A percentile compares a stretch with the other conserved stretches of the same genome.
Conservation (phyloP, 2,113 vertebrate species). For the Pionites leucogaster region DNA sequence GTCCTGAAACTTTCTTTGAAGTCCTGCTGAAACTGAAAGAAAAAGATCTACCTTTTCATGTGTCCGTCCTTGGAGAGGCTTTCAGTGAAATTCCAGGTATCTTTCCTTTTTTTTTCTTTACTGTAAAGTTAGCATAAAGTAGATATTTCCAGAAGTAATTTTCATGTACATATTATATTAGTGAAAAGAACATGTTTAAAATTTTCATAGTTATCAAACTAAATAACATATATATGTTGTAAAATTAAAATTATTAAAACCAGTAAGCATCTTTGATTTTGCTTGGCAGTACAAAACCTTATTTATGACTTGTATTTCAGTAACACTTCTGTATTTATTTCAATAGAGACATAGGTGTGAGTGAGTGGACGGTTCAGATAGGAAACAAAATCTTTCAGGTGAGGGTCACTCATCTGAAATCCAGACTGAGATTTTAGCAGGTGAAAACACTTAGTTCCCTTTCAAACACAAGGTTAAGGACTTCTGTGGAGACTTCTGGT, state of each 20-base stretch:
- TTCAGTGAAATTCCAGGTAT: slow-evolving; percentile 92
- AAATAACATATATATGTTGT: not conserved
- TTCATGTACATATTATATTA: not conserved
- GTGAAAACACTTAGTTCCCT: slow-evolving; percentile 64
- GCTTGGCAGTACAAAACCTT: slow-evolving; percentile 24
- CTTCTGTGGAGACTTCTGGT: slow-evolving; percentile 63
- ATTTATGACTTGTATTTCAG: slow-evolving; percentile 55
- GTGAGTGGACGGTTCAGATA: slow-evolving; percentile 24
- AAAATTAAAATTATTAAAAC: slow-evolving; percentile 18
- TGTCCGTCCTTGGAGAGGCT: slow-evolving; percentile 90
- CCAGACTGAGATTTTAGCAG: slow-evolving; percentile 46
- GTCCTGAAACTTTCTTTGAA: slow-evolving; percentile 94
- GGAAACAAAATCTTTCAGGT: not conserved
- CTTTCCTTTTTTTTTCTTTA: not conserved
- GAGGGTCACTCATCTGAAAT: slow-evolving; percentile 31
- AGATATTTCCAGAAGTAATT: not conserved
- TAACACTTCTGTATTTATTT: slow-evolving; percentile 46
- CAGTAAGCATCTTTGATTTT: slow-evolving; percentile 50
- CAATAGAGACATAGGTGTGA: slow-evolving; percentile 22
- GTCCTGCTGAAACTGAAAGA: slow-evolving; percentile 86
- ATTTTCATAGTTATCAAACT: not conserved
- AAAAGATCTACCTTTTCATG: slow-evolving; percentile 80
- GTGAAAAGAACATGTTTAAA: slow-evolving; percentile 1
- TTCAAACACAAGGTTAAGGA: slow-evolving; percentile 50
- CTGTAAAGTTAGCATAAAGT: not conserved